Conservation (phyloP, 2,113 vertebrate species). For the Microcebus murinus region DNA sequence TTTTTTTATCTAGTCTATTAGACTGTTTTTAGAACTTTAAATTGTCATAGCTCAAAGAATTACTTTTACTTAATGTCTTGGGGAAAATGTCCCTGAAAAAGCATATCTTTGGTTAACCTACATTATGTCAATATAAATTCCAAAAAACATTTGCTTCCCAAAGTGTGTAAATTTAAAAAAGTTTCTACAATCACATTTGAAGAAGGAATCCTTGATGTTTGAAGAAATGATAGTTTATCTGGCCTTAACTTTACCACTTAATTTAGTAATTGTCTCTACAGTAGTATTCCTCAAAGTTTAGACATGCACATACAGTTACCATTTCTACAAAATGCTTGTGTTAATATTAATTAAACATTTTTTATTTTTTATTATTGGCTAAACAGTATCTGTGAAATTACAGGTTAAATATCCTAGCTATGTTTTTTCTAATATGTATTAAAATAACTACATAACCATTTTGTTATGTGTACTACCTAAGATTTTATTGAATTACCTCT, state of each 20-base stretch:
- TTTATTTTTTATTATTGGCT: neutral
- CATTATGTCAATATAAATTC: neutral
- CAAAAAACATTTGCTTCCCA: neutral
- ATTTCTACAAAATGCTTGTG: neutral
- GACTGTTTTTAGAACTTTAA: constrained; percentile 19
- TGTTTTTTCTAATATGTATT: constrained; percentile 14
- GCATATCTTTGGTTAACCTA: neutral
- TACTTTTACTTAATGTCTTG: neutral
- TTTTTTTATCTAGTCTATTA: constrained; percentile 23
- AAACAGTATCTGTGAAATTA: neutral
- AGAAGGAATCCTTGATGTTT: neutral
- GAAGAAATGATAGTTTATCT: constrained; percentile 3
- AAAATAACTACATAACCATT: neutral
- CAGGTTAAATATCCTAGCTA: neutral
- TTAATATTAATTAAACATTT: neutral
- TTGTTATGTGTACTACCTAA: neutral
- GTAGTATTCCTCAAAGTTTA: neutral
- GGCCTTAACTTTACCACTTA: neutral
- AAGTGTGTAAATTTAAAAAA: neutral
- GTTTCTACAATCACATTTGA: neutral
- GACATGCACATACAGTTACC: neutral
- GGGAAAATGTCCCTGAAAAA: constrained; percentile 11
- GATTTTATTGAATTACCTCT: neutral
- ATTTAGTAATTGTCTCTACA: neutral
- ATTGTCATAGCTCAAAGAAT: neutral